Evolutionary conservation across 1,140 invertebrate genomes (phyloP), one percentile per base, ranked within the genome.

Genomic region (Neuroterus valhalla): DNA sequence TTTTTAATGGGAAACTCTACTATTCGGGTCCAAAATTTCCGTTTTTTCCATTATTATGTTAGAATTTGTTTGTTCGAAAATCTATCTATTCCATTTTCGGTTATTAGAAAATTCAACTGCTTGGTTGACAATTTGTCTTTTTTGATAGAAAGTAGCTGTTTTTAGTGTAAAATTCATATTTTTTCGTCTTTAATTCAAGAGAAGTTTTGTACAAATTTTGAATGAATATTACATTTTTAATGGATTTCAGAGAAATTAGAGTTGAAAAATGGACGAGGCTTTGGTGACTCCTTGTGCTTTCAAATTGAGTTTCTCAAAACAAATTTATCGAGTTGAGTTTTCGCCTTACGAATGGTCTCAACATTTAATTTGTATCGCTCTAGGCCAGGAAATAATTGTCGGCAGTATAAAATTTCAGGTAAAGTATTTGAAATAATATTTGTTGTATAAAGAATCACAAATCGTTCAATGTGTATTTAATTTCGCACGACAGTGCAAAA

Each of bases 261-360:
- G 21, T 14, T 14, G 4, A 62, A 62, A 62, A 62, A 90, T 90
- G 89, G 88, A 90, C 68, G 87, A 90, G 77, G 85, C 85, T 45
- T 48, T 87, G 14, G 74, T 80, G 11, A 86, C 82, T 72, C 80
- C 81, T 66, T 85, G 87, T 45, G 85, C 86, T 6, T 87, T 84
- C 66, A 88, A 89, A 80, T 75, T 88, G 1, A 81, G 81, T 73
- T 90, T 91, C 76, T 74, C 83, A 15, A 84, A 89, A 19, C 85
- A 89, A 84, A 85, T 91, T 46, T 83, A 89, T 31, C 83, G 83
- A 62, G 88, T 91, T 0, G 90, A 91, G 76, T 88, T 91, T 68
- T 91, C 91, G 8, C 91, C 90, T 14, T 91, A 87, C 77, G 89
- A 91, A 74, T 91, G 90, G 89, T 91, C 91, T 17, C 89, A 91